Percentiles rank a stretch among this genome's conserved stretches.
Evolutionary conservation across 2,888 invertebrate species (phyloP).

Genomic region (Timema podura): DNA sequence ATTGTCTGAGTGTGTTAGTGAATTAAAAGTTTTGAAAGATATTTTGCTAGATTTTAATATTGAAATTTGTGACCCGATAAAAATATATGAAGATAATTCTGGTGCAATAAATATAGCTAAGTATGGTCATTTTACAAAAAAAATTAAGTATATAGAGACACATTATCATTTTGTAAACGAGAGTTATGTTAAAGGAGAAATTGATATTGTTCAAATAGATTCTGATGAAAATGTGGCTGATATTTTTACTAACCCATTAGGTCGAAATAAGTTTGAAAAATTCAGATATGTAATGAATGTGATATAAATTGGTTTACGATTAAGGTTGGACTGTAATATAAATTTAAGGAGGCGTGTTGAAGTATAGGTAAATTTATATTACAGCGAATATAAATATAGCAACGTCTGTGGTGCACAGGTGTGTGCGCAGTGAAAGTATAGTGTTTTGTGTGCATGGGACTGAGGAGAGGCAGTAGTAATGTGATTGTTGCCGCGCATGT

Average conservation of each 20-base stretch:
- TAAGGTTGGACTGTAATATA: too few relatives aligned
- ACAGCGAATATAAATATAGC: too few relatives aligned
- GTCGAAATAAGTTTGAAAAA: constrained; percentile 1
- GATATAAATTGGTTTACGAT: not conserved
- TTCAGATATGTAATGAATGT: not conserved
- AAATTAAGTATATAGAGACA: not conserved
- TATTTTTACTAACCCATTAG: not conserved
- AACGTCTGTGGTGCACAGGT: too few relatives aligned
- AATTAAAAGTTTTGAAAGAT: not conserved
- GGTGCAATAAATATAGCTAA: too few relatives aligned
- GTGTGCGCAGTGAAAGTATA: too few relatives aligned
- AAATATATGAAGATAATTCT: not conserved
- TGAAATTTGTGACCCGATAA: not conserved
- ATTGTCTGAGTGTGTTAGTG: constrained; percentile 2
- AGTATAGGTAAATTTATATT: too few relatives aligned
- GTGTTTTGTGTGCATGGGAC: too few relatives aligned
- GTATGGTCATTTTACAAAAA: not conserved
- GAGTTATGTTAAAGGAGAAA: not conserved
- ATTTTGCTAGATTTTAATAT: not conserved
- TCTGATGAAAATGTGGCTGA: not conserved
- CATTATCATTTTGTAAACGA: constrained; percentile 5
- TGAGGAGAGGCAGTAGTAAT: too few relatives aligned
- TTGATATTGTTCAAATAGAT: not conserved
- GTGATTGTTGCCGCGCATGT: too few relatives aligned
- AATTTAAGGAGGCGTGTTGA: too few relatives aligned